Base-by-base conservation (phyloP, 2,113 vertebrate genomes). In the Formicarius rufipectus region DNA sequence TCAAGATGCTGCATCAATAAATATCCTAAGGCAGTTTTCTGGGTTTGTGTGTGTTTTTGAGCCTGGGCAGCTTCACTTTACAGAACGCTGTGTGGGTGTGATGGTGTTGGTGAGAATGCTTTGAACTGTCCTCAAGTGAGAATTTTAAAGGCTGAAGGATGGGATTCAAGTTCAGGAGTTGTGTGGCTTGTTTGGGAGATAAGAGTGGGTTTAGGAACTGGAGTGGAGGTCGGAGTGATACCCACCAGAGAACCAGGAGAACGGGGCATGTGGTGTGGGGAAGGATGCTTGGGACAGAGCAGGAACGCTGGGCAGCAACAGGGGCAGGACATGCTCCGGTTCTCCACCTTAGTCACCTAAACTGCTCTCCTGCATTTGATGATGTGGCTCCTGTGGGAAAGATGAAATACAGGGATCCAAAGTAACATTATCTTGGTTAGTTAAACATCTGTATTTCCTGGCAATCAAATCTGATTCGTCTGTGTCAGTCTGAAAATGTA, bases 381-480 rank as follows among this genome's bases (percentile, higher is more conserved):
- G 27, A 6, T 39, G 18, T 2, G 37, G 14, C 35, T 87, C 9
- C 62, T 52, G 24, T 7, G 37, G 58, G 50, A 39, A 28, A 49
- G 83, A 13, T 3, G 3, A 13, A 30, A 14, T 28, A 14, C 4
- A 5, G 4, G 25, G 17, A n/a, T 50, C 33, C 42, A 39, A 28
- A 55, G 17, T 30, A 35, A 19, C 24, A 1, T 9, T 44, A 7
- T 45, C 21, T 39, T 64, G 47, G 25, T 31, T 19, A 33, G 37
- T 24, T 60, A 50, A 59, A 47, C 14, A 7, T 58, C 58, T 68
- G 23, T 11, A 9, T 55, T 62, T 83, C 40, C 33, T n/a, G 7
- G 37, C 23, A 30, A 0, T 24, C 2, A 10, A 35, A n/a, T 52
- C 42, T 42, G 62, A 14, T n/a, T 20, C 0, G 0, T 18, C 49